These are phyloP conservation scores for Coleophora flavipennella DNA, from an alignment of 2,888 invertebrate species.

Conservation along the genomic window DNA sequence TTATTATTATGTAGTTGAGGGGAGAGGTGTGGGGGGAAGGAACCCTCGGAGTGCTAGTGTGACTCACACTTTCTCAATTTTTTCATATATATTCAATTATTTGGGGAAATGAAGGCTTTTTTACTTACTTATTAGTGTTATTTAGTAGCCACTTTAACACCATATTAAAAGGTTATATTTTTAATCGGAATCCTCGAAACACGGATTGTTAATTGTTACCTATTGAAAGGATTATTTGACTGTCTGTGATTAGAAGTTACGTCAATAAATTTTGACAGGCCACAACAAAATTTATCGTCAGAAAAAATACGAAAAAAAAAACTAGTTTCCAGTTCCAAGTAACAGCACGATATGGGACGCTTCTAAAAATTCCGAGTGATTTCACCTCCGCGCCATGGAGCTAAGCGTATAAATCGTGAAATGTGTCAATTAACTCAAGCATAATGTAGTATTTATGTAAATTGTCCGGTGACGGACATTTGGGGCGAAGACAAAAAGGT, in stretches of 20 bases:
- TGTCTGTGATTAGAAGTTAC: not conserved
- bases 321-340: conserved; percentile 27
- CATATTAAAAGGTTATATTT: too few relatives aligned
- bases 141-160: too few relatives aligned
- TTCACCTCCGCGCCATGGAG: conserved; percentile 33
- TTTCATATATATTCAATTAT: too few relatives aligned
- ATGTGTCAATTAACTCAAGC: conserved; percentile 68
- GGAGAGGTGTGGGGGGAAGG: too few relatives aligned
- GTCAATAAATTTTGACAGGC: conserved; percentile 16
- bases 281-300: conserved; percentile 24
- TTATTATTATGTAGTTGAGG: too few relatives aligned
- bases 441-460: conserved; percentile 69
- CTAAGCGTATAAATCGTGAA: conserved; percentile 60
- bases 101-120: too few relatives aligned
- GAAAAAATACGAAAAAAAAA: conserved; percentile 21
- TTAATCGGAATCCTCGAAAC: too few relatives aligned
- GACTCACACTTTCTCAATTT: too few relatives aligned
- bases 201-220: too few relatives aligned
- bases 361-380: conserved; percentile 40
- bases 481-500: conserved; percentile 47
- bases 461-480: conserved; percentile 48
- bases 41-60: too few relatives aligned
- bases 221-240: too few relatives aligned
- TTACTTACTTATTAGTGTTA: too few relatives aligned
- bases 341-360: conserved; percentile 25